These are phyloP conservation scores for Silvanus unidentatus DNA, from an alignment of 2,888 invertebrate species.

Conservation along the genomic window DNA sequence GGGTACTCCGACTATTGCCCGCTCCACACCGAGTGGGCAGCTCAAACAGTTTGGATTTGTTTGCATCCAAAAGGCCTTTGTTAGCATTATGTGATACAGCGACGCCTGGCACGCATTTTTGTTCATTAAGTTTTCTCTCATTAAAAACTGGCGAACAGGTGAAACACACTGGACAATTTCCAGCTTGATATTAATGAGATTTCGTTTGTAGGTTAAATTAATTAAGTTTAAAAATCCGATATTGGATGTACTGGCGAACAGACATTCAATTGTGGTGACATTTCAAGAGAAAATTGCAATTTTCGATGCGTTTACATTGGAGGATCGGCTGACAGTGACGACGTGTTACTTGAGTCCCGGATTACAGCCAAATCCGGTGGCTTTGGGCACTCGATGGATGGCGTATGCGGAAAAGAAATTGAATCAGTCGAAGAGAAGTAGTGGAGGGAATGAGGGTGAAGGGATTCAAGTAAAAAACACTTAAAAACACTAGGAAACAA, in stretches of 20 bases:
- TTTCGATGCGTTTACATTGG: conserved; percentile 82
- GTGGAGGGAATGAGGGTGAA: conserved; percentile 73
- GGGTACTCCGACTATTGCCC: conserved; percentile 76
- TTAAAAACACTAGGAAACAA: conserved; percentile 1
- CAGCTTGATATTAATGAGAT: background rate
- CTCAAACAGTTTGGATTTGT: conserved; percentile 60
- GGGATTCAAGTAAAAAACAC: conserved; percentile 39
- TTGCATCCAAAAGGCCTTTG: conserved; percentile 75
- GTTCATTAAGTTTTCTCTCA: conserved; percentile 79
- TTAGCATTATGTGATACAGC: conserved; percentile 86
- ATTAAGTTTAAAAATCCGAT: conserved; percentile 90
- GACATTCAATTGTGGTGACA: conserved; percentile 78
- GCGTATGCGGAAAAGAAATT: conserved; percentile 85
- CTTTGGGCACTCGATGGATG: conserved; percentile 79
- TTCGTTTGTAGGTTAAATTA: conserved; percentile 69
- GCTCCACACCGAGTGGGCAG: conserved; percentile 54
- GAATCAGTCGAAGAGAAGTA: conserved; percentile 68
- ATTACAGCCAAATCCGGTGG: conserved; percentile 73
- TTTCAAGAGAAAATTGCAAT: conserved; percentile 87
- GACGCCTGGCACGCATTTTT: conserved; percentile 70
- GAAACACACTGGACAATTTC: conserved; percentile 10
- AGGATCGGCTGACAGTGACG: conserved; percentile 80
- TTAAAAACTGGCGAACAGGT: conserved; percentile 75
- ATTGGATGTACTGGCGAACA: conserved; percentile 83
- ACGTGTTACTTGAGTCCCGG: conserved; percentile 87